Evolutionary conservation across 2,888 invertebrate species (phyloP).

Genomic region (Erynnis tages): DNA sequence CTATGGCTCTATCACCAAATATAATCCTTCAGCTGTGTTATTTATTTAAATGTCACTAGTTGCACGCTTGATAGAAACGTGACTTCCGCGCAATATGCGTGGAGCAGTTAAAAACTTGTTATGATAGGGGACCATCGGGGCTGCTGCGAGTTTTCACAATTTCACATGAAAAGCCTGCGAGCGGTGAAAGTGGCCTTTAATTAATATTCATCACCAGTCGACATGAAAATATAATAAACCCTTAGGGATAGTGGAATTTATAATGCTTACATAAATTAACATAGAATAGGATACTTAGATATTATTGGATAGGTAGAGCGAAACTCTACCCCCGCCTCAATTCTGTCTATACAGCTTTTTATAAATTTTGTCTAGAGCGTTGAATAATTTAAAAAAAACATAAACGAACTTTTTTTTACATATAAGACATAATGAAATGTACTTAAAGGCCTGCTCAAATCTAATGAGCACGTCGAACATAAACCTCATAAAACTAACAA

Average conservation of each 20-base stretch:
- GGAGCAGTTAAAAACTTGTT: background rate
- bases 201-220: constrained; percentile 8
- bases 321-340: background rate
- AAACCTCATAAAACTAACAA: too few relatives aligned
- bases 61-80: background rate
- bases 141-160: constrained; percentile 14
- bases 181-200: constrained; percentile 8
- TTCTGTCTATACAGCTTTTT: too few relatives aligned
- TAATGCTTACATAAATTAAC: constrained; percentile 2
- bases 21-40: too few relatives aligned
- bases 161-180: constrained; percentile 17
- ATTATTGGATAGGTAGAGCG: too few relatives aligned
- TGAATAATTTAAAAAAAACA: too few relatives aligned
- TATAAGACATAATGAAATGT: too few relatives aligned
- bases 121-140: constrained; percentile 1
- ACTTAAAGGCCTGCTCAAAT: too few relatives aligned
- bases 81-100: constrained; percentile 1
- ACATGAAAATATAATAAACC: constrained; percentile 11
- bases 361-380: too few relatives aligned
- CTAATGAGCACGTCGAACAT: too few relatives aligned
- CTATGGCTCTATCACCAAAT: too few relatives aligned
- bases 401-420: too few relatives aligned
- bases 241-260: background rate
- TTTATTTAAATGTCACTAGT: too few relatives aligned
- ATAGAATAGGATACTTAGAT: background rate